phyloP scores from a whole-genome alignment of 2,797 vertebrate species.

The Pelochelys cantorii region DNA sequence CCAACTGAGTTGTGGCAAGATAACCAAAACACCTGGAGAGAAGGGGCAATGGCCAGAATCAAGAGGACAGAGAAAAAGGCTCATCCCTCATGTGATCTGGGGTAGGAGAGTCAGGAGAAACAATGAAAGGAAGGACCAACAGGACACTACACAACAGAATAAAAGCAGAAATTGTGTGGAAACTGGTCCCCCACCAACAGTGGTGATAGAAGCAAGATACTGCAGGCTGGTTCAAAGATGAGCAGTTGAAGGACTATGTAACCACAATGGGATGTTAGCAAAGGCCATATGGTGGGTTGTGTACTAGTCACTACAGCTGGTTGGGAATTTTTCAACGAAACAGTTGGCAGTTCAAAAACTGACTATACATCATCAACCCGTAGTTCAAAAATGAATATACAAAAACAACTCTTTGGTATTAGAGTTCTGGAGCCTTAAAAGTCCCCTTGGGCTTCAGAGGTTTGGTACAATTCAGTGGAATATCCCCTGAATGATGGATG shows the following conservation, averaged over 20 bases:
- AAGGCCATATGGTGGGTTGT: background rate
- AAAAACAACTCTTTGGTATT: background rate
- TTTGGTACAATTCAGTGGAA: background rate
- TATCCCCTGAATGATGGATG: background rate
- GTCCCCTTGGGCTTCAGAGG: background rate
- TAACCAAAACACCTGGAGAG: background rate
- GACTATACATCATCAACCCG: background rate
- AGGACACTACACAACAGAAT: background rate
- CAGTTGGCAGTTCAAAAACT: background rate
- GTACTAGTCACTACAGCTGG: background rate
- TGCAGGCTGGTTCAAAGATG: background rate
- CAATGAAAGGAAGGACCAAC: too few relatives aligned
- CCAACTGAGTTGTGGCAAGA: background rate
- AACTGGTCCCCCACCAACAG: background rate
- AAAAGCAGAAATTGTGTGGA: background rate
- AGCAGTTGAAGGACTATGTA: background rate
- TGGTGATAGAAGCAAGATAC: background rate
- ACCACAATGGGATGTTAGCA: background rate
- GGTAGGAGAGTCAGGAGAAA: too few relatives aligned
- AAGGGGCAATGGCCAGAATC: background rate
- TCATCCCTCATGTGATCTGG: background rate
- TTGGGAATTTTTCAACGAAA: background rate
- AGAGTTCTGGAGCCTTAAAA: background rate
- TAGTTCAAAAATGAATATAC: background rate
- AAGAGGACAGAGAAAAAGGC: background rate